These are phyloP conservation scores for Coilia nasus DNA, from an alignment of 2,797 vertebrate species.

Conservation along the genomic window DNA sequence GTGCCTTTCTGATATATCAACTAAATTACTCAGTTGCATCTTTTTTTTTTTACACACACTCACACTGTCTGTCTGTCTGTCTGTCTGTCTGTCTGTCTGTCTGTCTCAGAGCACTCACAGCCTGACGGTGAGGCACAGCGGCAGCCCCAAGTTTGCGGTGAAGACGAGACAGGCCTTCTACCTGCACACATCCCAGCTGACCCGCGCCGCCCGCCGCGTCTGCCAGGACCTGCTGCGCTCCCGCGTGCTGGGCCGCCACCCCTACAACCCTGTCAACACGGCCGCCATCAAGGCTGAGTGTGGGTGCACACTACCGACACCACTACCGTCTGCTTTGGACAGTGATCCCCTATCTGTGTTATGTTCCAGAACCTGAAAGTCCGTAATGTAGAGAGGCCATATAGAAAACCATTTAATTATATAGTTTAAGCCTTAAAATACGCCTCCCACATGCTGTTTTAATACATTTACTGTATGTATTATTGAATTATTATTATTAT, in stretches of 20 bases:
- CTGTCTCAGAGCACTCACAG: constrained; percentile 87
- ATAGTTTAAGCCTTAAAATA: no score
- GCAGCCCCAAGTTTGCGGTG: constrained; percentile 96
- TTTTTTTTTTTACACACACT: neutral
- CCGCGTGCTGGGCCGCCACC: constrained; percentile 87
- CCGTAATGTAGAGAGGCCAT: no score
- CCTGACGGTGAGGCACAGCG: constrained; percentile 85
- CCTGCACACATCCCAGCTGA: constrained; percentile 89
- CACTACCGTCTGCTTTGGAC: no score
- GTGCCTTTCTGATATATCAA: neutral
- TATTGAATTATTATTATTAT: no score
- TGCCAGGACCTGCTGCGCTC: constrained; percentile 93
- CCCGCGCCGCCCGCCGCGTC: constrained; percentile 85
- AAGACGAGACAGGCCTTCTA: constrained; percentile 97
- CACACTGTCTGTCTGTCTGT: neutral
- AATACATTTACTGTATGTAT: no score
- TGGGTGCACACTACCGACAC: constrained; percentile 66
- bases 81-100: neutral
- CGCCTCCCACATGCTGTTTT: no score
- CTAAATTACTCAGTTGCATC: neutral
- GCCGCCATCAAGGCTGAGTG: constrained; percentile 96
- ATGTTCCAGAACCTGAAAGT: no score
- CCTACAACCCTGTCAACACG: constrained; percentile 92
- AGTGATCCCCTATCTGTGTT: no score
- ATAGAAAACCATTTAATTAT: no score